Conservation (phyloP, 2,888 invertebrate genomes). For the Ommatoiulus sabulosus region DNA sequence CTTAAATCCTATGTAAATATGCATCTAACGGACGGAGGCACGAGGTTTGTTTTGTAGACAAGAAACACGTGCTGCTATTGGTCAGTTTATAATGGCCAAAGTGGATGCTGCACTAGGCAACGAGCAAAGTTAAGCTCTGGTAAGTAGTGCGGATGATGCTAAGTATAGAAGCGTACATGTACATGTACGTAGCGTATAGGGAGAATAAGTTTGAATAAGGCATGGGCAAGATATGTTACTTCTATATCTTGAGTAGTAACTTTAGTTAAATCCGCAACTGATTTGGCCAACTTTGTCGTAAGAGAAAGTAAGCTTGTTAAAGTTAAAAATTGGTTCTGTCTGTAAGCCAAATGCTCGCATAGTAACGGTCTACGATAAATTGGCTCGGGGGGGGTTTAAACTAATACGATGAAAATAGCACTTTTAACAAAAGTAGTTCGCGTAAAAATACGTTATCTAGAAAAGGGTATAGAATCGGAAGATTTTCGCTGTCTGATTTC, state of each 20-base stretch:
- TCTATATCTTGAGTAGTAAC: neutral
- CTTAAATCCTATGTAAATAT: slow-evolving; percentile 3
- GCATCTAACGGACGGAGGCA: neutral
- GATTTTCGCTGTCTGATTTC: neutral
- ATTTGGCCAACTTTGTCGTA: neutral
- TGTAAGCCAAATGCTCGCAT: neutral
- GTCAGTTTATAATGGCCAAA: neutral
- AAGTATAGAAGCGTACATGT: too few relatives aligned
- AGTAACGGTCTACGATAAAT: neutral
- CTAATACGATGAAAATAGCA: neutral
- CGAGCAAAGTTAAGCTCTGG: neutral
- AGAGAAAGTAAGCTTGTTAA: neutral
- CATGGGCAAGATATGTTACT: neutral
- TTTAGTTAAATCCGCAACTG: neutral
- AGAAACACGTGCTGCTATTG: neutral
- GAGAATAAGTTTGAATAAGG: too few relatives aligned
- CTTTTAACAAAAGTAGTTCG: neutral
- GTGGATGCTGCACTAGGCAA: neutral
- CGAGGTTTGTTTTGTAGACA: neutral
- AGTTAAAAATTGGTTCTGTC: neutral
- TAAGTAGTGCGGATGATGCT: too few relatives aligned
- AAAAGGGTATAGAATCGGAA: neutral
- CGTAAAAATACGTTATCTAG: neutral
- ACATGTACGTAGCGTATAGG: too few relatives aligned
- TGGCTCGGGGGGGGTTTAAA: neutral